These are phyloP conservation scores for Megaceryle alcyon DNA, from an alignment of 2,797 vertebrate genomes.

Conservation along the genomic window DNA sequence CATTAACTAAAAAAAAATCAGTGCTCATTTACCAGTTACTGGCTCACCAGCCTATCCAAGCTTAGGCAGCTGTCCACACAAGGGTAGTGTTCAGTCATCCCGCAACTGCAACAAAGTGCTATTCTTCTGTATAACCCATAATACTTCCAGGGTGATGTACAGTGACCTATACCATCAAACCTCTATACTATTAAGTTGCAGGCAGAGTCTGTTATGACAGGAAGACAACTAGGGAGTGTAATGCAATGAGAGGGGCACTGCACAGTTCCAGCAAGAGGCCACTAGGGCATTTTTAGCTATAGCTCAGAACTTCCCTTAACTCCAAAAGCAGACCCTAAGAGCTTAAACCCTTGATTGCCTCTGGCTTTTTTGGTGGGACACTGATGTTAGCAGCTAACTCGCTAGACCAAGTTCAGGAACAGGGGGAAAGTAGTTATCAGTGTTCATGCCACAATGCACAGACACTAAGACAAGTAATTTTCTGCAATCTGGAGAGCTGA, in stretches of 20 bases:
- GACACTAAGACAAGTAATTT: not conserved
- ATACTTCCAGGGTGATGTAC: accelerated
- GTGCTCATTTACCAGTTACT: not conserved
- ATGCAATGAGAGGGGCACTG: not conserved
- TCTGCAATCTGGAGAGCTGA: not conserved
- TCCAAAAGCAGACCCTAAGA: not conserved
- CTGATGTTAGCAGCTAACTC: not conserved
- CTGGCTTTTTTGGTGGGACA: not conserved
- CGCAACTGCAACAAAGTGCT: not conserved
- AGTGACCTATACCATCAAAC: not conserved
- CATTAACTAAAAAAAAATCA: not conserved
- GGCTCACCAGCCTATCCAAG: not conserved
- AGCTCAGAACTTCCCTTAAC: not conserved
- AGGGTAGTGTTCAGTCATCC: not conserved
- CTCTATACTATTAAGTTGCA: not conserved
- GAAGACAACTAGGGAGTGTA: not conserved
- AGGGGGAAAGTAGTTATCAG: not conserved
- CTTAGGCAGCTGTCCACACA: not conserved
- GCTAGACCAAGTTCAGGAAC: not conserved
- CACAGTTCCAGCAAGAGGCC: not conserved
- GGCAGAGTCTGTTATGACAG: not conserved
- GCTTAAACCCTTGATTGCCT: not conserved
- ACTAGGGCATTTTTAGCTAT: not conserved
- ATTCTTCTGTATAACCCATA: accelerated
- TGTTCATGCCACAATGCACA: not conserved